Base-by-base conservation (phyloP, 2,113 vertebrate genomes). In the Sphaerodactylus townsendi region DNA sequence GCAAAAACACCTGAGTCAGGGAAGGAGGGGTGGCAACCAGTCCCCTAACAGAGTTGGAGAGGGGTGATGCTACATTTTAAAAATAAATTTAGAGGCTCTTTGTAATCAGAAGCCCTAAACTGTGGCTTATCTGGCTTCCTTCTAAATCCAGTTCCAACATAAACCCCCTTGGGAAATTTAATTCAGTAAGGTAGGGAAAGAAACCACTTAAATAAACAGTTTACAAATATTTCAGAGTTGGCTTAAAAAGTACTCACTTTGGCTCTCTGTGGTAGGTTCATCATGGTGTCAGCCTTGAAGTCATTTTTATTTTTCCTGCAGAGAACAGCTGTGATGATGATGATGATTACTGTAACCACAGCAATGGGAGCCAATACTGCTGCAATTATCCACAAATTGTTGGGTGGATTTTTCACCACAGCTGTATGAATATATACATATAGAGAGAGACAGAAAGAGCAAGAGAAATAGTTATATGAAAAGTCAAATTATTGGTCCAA, bases 291-390 rank as follows among this genome's bases (percentile, higher is more conserved):
- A 0, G 98, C 96, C 92, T 99, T 99, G 94, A 99, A 98, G 93
- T 99, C 98, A 0, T 96, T 98, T 95, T 99, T 99, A 96, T 99
- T 99, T 95, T 99, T 99, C 92, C 98, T 96, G 94, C 99, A 99
- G 82, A 99, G 97, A 92, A 99, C 98, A 0, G 98, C 98, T 0
- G 99, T 98, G 95, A 99, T 99, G 93, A 99, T 99, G 95, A 99
- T 97, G 91, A 99, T 98, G 93, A 99, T 99, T 91, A 99, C 95
- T 0, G 98, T 98, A 89, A 99, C 98, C 65, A 99, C 98, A 0
- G 97, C 97, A 0, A 99, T 98, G 72, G 98, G 99, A 11, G 98
- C 98, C 93, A 99, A 91, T 86, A 99, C 98, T 0, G 99, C 98
- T 1, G 99, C 98, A 0, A 99, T 98, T 95, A 99, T 99, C 99